phyloP scores from a whole-genome alignment of 2,888 invertebrate species.

The Elysia crispata region DNA sequence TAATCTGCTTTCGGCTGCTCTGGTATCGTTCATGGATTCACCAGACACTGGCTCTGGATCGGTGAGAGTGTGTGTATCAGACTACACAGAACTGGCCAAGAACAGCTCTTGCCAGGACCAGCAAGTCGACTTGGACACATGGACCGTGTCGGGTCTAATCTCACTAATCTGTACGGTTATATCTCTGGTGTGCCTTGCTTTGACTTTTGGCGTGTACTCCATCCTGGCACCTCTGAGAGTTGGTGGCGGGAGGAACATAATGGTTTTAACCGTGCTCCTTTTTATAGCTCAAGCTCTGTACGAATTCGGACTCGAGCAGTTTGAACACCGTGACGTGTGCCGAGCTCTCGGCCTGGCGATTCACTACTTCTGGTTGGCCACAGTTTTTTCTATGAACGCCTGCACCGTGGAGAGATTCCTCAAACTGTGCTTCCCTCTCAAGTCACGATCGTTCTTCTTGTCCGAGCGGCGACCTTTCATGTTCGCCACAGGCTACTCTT shows the following conservation, averaged over 20 bases:
- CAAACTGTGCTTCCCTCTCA: slow-evolving; percentile 42
- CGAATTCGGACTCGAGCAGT: slow-evolving; percentile 47
- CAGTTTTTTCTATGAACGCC: slow-evolving; percentile 56
- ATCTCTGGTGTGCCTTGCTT: slow-evolving; percentile 51
- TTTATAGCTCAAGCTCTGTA: slow-evolving; percentile 53
- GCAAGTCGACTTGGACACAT: neutral
- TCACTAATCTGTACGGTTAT: slow-evolving; percentile 47
- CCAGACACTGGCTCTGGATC: neutral
- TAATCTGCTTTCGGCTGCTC: neutral
- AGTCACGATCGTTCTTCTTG: slow-evolving; percentile 5
- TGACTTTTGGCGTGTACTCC: slow-evolving; percentile 55
- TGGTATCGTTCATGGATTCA: slow-evolving; percentile 3
- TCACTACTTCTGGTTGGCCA: slow-evolving; percentile 58
- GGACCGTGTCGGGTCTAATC: slow-evolving; percentile 19
- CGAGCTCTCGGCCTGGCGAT: slow-evolving; percentile 51
- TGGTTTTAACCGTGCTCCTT: slow-evolving; percentile 52
- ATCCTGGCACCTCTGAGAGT: slow-evolving; percentile 50
- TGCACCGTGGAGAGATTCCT: slow-evolving; percentile 56
- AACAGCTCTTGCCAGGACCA: neutral
- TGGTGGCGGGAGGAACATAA: slow-evolving; percentile 55
- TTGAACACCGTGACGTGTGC: slow-evolving; percentile 45
- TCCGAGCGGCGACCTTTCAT: neutral
- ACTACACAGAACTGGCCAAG: neutral
- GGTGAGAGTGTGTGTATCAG: slow-evolving; percentile 11
- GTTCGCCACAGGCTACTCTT: slow-evolving; percentile 14